Conservation (phyloP, 2,797 vertebrate genomes). For the Sebastes minor region DNA sequence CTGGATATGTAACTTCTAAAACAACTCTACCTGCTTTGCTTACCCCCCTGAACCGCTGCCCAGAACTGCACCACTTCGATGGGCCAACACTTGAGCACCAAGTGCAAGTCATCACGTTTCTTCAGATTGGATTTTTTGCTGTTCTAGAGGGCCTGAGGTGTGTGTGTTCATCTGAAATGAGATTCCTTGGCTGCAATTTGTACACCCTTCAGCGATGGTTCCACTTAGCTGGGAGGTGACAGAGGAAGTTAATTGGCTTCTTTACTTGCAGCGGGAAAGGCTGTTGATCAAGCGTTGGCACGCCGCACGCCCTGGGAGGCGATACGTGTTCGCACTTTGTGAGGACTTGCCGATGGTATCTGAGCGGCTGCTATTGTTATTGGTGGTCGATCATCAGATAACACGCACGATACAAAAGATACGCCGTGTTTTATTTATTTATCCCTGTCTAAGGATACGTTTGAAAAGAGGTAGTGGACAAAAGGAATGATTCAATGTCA, state of each 20-base stretch:
- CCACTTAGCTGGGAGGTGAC: constrained; percentile 72
- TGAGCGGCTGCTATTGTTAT: constrained; percentile 33
- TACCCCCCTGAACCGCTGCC: neutral
- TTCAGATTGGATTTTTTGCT: constrained; percentile 58
- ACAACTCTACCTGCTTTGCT: neutral
- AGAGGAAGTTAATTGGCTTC: constrained; percentile 69
- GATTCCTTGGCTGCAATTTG: constrained; percentile 62
- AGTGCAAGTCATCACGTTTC: constrained; percentile 73
- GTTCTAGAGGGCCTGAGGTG: constrained; percentile 28
- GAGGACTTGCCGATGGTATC: constrained; percentile 55
- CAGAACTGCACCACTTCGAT: constrained; percentile 18
- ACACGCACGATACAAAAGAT: constrained; percentile 25
- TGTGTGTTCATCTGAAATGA: constrained; percentile 64
- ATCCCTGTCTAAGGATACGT: constrained; percentile 15
- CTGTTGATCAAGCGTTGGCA: constrained; percentile 67
- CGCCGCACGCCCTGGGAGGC: constrained; percentile 27
- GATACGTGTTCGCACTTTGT: constrained; percentile 20
- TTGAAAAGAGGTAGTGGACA: constrained; percentile 23
- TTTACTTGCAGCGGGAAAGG: constrained; percentile 43
- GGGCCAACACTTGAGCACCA: constrained; percentile 31
- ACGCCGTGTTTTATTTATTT: constrained; percentile 17
- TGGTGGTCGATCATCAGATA: constrained; percentile 33
- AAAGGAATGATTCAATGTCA: constrained; percentile 42
- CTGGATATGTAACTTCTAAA: neutral
- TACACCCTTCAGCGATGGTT: constrained; percentile 59